Percentiles rank a stretch among this genome's conserved stretches.
Conservation (phyloP, 1,140 invertebrate genomes). For the Orchestia grillus region DNA sequence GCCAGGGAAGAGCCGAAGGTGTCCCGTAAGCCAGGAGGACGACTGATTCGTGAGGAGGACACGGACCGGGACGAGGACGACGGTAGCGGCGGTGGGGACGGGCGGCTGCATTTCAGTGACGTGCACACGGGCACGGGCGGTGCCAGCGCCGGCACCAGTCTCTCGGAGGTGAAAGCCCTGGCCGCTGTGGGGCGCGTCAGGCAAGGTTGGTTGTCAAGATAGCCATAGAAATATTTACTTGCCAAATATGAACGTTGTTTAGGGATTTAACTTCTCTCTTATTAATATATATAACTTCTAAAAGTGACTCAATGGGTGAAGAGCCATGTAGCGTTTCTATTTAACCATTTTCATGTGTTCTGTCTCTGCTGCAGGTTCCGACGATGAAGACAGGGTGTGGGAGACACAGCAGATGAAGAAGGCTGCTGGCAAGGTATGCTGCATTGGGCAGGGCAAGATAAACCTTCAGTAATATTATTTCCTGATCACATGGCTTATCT, state of each 20-base stretch:
- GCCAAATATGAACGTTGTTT: too few relatives aligned
- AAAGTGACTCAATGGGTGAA: too few relatives aligned
- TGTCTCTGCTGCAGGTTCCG: not conserved
- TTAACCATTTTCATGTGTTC: not conserved
- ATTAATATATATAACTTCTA: too few relatives aligned
- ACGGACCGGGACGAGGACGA: constrained; percentile 86
- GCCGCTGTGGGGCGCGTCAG: constrained; percentile 7
- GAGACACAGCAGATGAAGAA: constrained; percentile 50
- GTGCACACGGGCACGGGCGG: constrained; percentile 32
- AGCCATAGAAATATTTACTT: too few relatives aligned
- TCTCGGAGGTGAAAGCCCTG: constrained; percentile 20
- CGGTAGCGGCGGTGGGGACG: constrained; percentile 73
- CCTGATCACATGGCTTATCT: not conserved
- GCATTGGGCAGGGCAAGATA: not conserved
- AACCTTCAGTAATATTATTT: not conserved
- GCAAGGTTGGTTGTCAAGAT: not conserved
- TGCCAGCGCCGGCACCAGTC: constrained; percentile 14
- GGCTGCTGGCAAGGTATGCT: constrained; percentile 43
- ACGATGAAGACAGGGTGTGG: constrained; percentile 31
- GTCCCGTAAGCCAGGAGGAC: constrained; percentile 71
- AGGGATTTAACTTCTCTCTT: too few relatives aligned
- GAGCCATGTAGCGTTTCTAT: too few relatives aligned
- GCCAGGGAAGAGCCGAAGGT: constrained; percentile 71
- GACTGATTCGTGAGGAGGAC: constrained; percentile 88
- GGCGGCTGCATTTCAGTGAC: constrained; percentile 39